Conservation (phyloP, 2,888 invertebrate species). For the Acanthosepion esculentum region DNA sequence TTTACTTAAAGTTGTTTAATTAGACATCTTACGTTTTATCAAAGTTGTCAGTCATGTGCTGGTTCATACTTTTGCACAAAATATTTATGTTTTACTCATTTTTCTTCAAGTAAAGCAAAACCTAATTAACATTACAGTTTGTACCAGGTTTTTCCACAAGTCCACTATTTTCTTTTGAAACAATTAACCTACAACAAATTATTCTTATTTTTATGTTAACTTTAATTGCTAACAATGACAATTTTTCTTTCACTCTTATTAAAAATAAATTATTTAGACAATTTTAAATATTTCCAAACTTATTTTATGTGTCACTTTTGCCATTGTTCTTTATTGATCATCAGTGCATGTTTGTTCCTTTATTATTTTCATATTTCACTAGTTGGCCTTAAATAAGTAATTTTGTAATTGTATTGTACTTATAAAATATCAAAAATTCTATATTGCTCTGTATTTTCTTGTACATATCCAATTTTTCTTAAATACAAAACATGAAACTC, state of each 20-base stretch:
- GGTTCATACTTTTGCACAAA: neutral
- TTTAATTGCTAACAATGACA: neutral
- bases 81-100: neutral
- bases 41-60: neutral
- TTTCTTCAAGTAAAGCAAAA: neutral
- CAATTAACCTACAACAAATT: neutral
- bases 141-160: too few species aligned
- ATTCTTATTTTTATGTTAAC: neutral
- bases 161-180: too few species aligned
- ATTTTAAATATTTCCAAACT: neutral
- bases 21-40: neutral
- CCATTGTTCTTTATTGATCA: neutral
- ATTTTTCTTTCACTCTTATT: neutral
- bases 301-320: neutral
- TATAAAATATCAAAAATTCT: too few species aligned
- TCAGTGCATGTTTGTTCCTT: neutral
- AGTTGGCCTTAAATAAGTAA: too few species aligned
- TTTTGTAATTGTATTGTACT: too few species aligned
- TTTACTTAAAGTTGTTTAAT: neutral
- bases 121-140: neutral
- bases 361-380: neutral
- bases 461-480: too few species aligned
- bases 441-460: too few species aligned
- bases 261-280: neutral
- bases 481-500: too few species aligned